A percentile compares a stretch with the other conserved stretches of the same genome.
phyloP scores from a whole-genome alignment of 2,797 vertebrate genomes.

The Lutjanus campechanus region DNA sequence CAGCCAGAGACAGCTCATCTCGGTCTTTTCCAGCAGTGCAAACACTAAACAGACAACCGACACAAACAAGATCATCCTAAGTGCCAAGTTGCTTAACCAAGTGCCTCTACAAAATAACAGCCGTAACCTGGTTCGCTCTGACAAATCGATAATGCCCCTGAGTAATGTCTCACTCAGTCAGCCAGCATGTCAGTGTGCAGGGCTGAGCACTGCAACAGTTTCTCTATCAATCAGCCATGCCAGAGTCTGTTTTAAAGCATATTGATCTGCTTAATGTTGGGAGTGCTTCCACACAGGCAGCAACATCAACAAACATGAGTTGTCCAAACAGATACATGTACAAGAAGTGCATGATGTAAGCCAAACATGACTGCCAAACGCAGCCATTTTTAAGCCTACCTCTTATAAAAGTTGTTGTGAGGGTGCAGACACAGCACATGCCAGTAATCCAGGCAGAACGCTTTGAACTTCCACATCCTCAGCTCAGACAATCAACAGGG shows the following conservation, averaged over 20 bases:
- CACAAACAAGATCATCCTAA: slow-evolving; percentile 39
- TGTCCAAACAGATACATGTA: neutral
- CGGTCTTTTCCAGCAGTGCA: slow-evolving; percentile 19
- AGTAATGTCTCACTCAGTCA: slow-evolving; percentile 48
- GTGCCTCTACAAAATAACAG: slow-evolving; percentile 45
- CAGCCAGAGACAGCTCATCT: slow-evolving; percentile 35
- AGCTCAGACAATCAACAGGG: slow-evolving; percentile 61
- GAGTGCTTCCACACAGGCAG: slow-evolving; percentile 17
- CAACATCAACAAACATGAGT: slow-evolving; percentile 21
- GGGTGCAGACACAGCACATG: slow-evolving; percentile 97
- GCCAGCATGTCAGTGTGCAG: slow-evolving; percentile 40
- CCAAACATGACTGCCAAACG: neutral
- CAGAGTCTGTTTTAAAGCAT: slow-evolving; percentile 31
- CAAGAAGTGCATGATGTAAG: neutral
- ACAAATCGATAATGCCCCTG: slow-evolving; percentile 47
- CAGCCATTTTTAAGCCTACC: slow-evolving; percentile 84
- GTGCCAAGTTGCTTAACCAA: slow-evolving; percentile 55
- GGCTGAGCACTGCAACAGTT: slow-evolving; percentile 30
- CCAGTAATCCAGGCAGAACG: slow-evolving; percentile 98
- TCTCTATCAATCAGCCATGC: slow-evolving; percentile 32
- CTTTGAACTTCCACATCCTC: slow-evolving; percentile 97
- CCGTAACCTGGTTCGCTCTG: slow-evolving; percentile 39
- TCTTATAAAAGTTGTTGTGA: slow-evolving; percentile 93
- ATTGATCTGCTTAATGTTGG: slow-evolving; percentile 26
- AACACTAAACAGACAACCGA: slow-evolving; percentile 43